These are phyloP conservation scores for Eulemur coronatus DNA, from an alignment of 2,797 vertebrate species.

Conservation along the genomic window DNA sequence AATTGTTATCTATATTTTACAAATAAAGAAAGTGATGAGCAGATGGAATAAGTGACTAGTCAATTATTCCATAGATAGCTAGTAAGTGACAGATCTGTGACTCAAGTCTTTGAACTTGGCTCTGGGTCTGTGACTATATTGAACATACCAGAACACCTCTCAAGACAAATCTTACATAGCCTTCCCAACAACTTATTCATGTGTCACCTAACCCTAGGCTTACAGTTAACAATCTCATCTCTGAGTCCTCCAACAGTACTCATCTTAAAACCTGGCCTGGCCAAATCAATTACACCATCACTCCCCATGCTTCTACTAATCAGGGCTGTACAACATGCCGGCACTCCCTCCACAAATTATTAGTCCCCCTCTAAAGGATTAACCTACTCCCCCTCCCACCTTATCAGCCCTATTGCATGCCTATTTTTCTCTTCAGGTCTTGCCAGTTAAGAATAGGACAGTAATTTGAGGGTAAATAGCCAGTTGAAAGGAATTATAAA, in stretches of 20 bases:
- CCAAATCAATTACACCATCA: neutral
- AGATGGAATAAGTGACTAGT: neutral
- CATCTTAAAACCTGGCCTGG: neutral
- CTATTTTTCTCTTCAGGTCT: neutral
- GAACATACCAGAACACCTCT: neutral
- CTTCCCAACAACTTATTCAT: neutral
- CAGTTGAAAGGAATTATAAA: neutral
- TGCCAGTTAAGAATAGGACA: neutral
- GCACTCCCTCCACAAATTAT: neutral
- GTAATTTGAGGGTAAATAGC: neutral
- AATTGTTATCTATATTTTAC: neutral
- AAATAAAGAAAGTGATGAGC: neutral
- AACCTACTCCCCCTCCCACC: neutral
- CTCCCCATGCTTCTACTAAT: neutral
- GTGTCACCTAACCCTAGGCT: neutral
- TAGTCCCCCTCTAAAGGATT: neutral
- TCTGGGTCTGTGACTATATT: neutral
- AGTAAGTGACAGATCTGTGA: neutral
- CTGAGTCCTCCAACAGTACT: neutral
- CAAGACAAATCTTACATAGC: neutral
- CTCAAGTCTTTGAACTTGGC: neutral
- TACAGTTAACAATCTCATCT: neutral
- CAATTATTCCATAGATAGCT: neutral
- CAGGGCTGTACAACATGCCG: neutral
- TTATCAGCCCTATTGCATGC: neutral